Base-by-base conservation (phyloP, 2,797 vertebrate species). In the Sebastolobus alascanus region DNA sequence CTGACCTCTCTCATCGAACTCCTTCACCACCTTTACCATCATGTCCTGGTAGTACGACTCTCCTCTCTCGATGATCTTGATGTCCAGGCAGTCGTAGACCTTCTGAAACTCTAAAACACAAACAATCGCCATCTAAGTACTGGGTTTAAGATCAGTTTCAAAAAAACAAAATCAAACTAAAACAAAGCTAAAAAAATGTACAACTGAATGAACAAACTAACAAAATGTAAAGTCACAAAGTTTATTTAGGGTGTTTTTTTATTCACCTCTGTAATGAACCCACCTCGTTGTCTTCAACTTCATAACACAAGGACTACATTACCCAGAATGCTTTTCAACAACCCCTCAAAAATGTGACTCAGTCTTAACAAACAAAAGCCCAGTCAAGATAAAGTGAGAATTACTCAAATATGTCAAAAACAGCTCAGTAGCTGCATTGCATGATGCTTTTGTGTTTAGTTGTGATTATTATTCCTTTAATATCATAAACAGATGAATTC, bases 11-110 rank as follows among this genome's bases (percentile, higher is more conserved):
- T 95, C 93, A 87, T 99, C 97, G 67, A 98, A 96, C 89, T 98
- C 96, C 88, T 97, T 96, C 73, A 99, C 97, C 37, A 99, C 89
- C 7, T 90, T 85, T 2, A 89, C 92, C 98, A 99, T 99, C 95
- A 93, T 91, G 5, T 97, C 95, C 37, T 99, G 98, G 93, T 99
- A 99, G 94, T 85, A 99, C 0, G 98, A 99, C 85, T 99, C 98
- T 13, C 98, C 98, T 86, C 98, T 93, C 82, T 99, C 98, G 18
- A 94, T 68, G 73, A 99, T 76, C 2, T 86, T 77, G 68, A 99
- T 63, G 59, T 97, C 97, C 94, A 99, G 90, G 85, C 95, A 97
- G 71, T 95, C 89, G 75, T 99, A 99, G 80, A 99, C 96, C 90
- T 93, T 99, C 94, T 97, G 97, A 87, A 99, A 99, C 94, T 99